phyloP scores from a whole-genome alignment of 2,888 invertebrate genomes.

The Lithosia quadra region DNA sequence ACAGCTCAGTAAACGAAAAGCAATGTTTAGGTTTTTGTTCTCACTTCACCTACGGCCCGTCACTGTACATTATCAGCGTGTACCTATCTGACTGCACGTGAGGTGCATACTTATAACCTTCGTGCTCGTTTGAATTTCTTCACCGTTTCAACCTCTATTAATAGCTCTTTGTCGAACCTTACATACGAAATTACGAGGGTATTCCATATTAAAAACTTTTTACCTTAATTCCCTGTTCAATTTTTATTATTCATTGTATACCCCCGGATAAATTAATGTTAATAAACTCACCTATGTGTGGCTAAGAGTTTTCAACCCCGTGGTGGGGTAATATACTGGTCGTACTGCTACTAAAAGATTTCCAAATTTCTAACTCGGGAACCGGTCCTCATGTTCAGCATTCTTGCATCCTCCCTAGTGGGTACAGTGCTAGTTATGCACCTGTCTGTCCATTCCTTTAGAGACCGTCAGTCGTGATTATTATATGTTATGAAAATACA shows the following conservation, averaged over 20 bases:
- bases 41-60: conserved; percentile 30
- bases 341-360: background rate
- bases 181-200: conserved; percentile 12
- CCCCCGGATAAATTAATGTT: too few species aligned
- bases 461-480: too few species aligned
- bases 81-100: conserved; percentile 57
- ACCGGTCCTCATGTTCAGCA: too few species aligned
- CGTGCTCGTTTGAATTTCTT: conserved; percentile 66
- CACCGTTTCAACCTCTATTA: conserved; percentile 64
- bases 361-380: background rate
- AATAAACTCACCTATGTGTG: too few species aligned
- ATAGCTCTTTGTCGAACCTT: conserved; percentile 57
- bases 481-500: too few species aligned
- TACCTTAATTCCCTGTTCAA: background rate
- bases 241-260: too few species aligned
- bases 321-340: background rate
- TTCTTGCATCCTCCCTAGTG: background rate
- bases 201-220: conserved; percentile 1
- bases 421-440: background rate
- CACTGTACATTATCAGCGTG: conserved; percentile 27
- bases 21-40: background rate
- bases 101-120: conserved; percentile 59
- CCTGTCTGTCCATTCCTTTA: too few species aligned
- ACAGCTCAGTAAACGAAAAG: background rate
- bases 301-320: background rate